A percentile compares a stretch with the other conserved stretches of the same genome.
phyloP scores from a whole-genome alignment of 2,888 invertebrate species.

The Drosophila lutescens region DNA sequence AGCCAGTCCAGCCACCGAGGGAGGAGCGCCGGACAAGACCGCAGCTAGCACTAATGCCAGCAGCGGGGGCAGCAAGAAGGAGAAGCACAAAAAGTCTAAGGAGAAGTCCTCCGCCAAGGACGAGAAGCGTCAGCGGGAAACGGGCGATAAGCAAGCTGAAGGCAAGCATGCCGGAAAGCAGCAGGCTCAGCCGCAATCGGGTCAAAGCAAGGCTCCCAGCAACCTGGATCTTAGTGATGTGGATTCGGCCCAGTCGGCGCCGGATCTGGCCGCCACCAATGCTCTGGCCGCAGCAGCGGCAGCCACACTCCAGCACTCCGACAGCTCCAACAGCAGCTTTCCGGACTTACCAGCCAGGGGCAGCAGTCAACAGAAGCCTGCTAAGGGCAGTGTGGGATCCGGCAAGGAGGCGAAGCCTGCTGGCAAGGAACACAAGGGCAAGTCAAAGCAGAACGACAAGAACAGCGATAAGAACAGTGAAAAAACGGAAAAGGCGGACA shows the following conservation, averaged over 20 bases:
- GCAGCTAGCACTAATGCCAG: slow-evolving; percentile 30
- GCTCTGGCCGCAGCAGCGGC: slow-evolving; percentile 60
- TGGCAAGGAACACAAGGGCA: slow-evolving; percentile 61
- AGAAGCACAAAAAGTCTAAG: slow-evolving; percentile 78
- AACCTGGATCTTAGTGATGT: slow-evolving; percentile 81
- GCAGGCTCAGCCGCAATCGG: slow-evolving; percentile 26
- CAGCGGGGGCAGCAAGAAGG: slow-evolving; percentile 64
- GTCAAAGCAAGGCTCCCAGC: slow-evolving; percentile 51
- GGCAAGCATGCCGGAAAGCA: slow-evolving; percentile 46
- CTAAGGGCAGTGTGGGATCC: slow-evolving; percentile 38
- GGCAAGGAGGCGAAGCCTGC: slow-evolving; percentile 45
- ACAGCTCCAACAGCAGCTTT: slow-evolving; percentile 83
- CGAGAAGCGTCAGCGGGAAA: slow-evolving; percentile 71
- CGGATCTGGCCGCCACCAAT: slow-evolving; percentile 69
- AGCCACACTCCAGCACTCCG: slow-evolving; percentile 77
- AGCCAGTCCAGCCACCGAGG: slow-evolving; percentile 29
- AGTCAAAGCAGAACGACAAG: slow-evolving; percentile 54
- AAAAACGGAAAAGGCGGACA: slow-evolving; percentile 15
- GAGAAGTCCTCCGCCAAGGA: slow-evolving; percentile 72
- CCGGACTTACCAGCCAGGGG: slow-evolving; percentile 81
- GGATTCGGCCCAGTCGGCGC: slow-evolving; percentile 78
- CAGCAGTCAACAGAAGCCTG: slow-evolving; percentile 50
- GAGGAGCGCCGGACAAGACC: slow-evolving; percentile 22
- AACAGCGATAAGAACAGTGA: slow-evolving; percentile 30
- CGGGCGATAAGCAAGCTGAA: slow-evolving; percentile 25